A percentile compares a stretch with the other conserved stretches of the same genome.
phyloP scores from a whole-genome alignment of 2,797 vertebrate species.

The Melanotaenia maccullochi region DNA sequence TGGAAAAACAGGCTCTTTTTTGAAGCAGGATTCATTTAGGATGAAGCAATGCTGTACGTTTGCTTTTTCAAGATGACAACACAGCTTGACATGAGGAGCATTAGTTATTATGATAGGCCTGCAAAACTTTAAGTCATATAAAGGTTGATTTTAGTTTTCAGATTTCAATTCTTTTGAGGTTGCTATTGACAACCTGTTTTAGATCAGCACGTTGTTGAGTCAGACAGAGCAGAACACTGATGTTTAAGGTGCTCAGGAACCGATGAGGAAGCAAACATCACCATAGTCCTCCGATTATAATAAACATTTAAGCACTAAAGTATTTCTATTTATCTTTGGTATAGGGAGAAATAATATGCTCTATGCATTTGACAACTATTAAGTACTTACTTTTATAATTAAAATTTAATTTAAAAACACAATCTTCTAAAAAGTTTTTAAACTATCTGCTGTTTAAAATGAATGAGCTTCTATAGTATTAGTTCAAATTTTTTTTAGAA shows the following conservation, averaged over 20 bases:
- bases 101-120: background rate
- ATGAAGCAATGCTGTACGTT: constrained; percentile 6
- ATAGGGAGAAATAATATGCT: background rate
- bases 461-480: no score
- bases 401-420: background rate
- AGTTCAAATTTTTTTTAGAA: background rate
- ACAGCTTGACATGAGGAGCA: background rate
- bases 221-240: constrained; percentile 1
- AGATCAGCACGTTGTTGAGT: constrained; percentile 12
- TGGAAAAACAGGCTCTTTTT: constrained; percentile 1
- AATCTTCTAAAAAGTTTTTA: background rate
- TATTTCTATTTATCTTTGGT: background rate
- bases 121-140: constrained; percentile 33
- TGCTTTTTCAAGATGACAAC: background rate
- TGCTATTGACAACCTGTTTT: constrained; percentile 1
- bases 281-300: background rate
- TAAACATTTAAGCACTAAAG: background rate
- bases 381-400: constrained; percentile 4
- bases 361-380: background rate
- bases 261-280: background rate
- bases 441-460: no score
- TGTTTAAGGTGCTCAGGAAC: background rate
- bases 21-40: background rate
- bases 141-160: constrained; percentile 4
- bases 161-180: constrained; percentile 3